Evolutionary conservation across 2,888 invertebrate genomes (phyloP).

Genomic region (Stenolophus ochropezus): DNA sequence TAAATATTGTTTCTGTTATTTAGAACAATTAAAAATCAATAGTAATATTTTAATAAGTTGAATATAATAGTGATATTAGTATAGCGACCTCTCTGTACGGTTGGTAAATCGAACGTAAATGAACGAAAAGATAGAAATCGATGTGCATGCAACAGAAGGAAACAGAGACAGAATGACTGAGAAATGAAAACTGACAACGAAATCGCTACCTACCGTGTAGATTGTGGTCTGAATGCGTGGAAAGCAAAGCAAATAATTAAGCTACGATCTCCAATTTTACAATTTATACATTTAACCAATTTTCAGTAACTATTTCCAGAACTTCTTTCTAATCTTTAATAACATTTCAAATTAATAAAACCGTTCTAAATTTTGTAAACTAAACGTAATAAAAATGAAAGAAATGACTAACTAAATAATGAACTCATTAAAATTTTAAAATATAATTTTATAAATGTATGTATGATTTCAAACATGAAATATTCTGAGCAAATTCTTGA

Average conservation of each 20-base stretch:
- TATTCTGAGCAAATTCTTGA: conserved; percentile 6
- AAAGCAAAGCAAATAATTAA: conserved; percentile 72
- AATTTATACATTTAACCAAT: neutral
- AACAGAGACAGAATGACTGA: conserved; percentile 30
- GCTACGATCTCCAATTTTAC: conserved; percentile 28
- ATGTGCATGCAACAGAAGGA: conserved; percentile 55
- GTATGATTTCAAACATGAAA: conserved; percentile 5
- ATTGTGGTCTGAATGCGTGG: conserved; percentile 73
- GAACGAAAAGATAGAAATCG: conserved; percentile 50
- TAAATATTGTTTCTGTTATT: neutral
- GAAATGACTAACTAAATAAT: neutral
- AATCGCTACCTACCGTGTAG: conserved; percentile 72
- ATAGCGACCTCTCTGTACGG: conserved; percentile 19
- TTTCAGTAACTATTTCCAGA: neutral
- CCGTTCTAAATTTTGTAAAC: conserved; percentile 30
- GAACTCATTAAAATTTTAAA: conserved; percentile 14
- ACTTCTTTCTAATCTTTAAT: neutral
- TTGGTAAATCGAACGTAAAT: conserved; percentile 9
- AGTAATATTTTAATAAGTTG: neutral
- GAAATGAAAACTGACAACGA: conserved; percentile 40
- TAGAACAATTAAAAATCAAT: neutral
- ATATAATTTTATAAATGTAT: conserved; percentile 10
- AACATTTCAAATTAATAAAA: conserved; percentile 12
- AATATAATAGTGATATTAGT: neutral
- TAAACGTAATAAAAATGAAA: conserved; percentile 3